phyloP scores from a whole-genome alignment of 2,797 vertebrate species.

The Acrocephalus scirpaceus region DNA sequence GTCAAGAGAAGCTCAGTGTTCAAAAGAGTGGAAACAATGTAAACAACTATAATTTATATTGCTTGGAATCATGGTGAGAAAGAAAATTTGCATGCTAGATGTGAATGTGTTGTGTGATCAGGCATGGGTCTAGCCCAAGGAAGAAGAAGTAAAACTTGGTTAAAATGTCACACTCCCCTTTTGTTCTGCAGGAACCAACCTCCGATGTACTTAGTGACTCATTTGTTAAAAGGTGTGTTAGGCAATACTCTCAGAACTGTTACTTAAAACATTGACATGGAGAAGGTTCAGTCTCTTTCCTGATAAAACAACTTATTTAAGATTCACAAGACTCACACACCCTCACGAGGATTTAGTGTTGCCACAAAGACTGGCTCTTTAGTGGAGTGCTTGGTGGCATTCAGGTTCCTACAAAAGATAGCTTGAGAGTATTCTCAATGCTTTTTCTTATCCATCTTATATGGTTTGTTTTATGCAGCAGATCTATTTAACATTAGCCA shows the following conservation, averaged over 20 bases:
- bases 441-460: not conserved
- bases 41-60: constrained; percentile 49
- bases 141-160: constrained; percentile 45
- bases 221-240: constrained; percentile 28
- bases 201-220: constrained; percentile 9
- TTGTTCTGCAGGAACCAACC: not conserved
- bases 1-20: not conserved
- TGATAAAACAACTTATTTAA: not conserved
- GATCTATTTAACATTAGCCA: not conserved
- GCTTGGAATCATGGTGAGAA: not conserved
- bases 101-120: not conserved
- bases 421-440: not conserved
- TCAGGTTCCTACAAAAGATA: not conserved
- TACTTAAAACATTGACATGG: not conserved
- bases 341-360: not conserved
- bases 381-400: not conserved
- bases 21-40: constrained; percentile 6
- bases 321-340: not conserved
- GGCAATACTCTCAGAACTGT: not conserved
- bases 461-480: not conserved
- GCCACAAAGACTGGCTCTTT: not conserved
- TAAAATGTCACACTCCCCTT: constrained; percentile 28
- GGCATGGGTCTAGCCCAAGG: not conserved
- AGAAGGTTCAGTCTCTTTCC: not conserved
- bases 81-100: not conserved